Evolutionary conservation across 2,797 vertebrate species (phyloP).

Genomic region (Cirrhinus molitorella): DNA sequence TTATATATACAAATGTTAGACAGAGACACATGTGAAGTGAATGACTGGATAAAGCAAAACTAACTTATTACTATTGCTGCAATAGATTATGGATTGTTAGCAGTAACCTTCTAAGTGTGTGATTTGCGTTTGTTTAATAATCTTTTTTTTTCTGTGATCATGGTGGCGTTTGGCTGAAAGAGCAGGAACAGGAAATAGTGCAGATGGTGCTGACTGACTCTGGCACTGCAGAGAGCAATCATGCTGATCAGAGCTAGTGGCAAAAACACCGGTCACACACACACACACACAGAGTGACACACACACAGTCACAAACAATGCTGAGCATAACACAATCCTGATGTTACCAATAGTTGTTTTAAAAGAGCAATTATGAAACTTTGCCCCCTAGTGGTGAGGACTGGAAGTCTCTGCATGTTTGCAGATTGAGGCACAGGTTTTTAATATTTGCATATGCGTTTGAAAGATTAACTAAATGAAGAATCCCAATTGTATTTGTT

Average conservation of each 20-base stretch:
- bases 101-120: neutral
- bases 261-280: slow-evolving; percentile 37
- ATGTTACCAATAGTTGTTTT: slow-evolving; percentile 24
- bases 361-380: slow-evolving; percentile 26
- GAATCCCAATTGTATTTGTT: neutral
- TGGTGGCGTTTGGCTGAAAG: slow-evolving; percentile 42
- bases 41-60: neutral
- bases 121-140: slow-evolving; percentile 39
- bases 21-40: neutral
- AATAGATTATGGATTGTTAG: neutral
- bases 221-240: slow-evolving; percentile 55
- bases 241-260: slow-evolving; percentile 61
- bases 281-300: slow-evolving; percentile 37
- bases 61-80: neutral
- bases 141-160: slow-evolving; percentile 1
- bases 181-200: slow-evolving; percentile 53
- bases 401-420: neutral
- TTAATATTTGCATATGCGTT: neutral
- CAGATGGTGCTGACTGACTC: slow-evolving; percentile 64
- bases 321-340: slow-evolving; percentile 7
- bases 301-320: slow-evolving; percentile 31
- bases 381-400: slow-evolving; percentile 41
- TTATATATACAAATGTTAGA: neutral
- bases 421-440: slow-evolving; percentile 16
- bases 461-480: neutral